Evolutionary conservation across 2,888 invertebrate species (phyloP).

Genomic region (Hypselothyrea guttata): DNA sequence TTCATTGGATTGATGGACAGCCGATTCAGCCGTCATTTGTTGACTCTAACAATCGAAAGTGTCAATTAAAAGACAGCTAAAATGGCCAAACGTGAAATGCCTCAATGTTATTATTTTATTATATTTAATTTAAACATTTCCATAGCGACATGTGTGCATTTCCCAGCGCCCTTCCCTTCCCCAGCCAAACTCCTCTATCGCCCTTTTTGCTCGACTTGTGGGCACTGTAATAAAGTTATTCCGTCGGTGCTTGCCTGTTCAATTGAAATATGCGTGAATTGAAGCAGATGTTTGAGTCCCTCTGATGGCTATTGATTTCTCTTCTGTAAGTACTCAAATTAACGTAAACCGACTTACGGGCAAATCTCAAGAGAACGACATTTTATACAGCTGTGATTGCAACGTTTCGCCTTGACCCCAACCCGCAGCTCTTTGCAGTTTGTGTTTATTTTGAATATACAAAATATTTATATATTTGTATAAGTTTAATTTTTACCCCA

Average conservation of each 20-base stretch:
- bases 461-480: no score
- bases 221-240: slow-evolving; percentile 33
- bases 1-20: slow-evolving; percentile 50
- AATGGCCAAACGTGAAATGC: slow-evolving; percentile 44
- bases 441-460: background rate
- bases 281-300: slow-evolving; percentile 60
- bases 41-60: slow-evolving; percentile 71
- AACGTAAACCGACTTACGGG: slow-evolving; percentile 25
- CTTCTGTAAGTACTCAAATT: slow-evolving; percentile 55
- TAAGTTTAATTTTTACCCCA: no score
- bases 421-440: slow-evolving; percentile 14
- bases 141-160: slow-evolving; percentile 48
- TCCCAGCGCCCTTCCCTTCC: slow-evolving; percentile 15
- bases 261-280: slow-evolving; percentile 49
- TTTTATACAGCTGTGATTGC: slow-evolving; percentile 12
- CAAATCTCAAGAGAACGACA: slow-evolving; percentile 36
- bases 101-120: slow-evolving; percentile 62
- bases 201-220: slow-evolving; percentile 45
- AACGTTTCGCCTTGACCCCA: slow-evolving; percentile 16
- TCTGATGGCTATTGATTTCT: slow-evolving; percentile 59
- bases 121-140: slow-evolving; percentile 68
- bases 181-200: background rate
- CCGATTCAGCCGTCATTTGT: slow-evolving; percentile 36
- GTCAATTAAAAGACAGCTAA: slow-evolving; percentile 70
- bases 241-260: slow-evolving; percentile 43